phyloP scores from a whole-genome alignment of 2,797 vertebrate genomes.

The Tenualosa thibaudeaui region DNA sequence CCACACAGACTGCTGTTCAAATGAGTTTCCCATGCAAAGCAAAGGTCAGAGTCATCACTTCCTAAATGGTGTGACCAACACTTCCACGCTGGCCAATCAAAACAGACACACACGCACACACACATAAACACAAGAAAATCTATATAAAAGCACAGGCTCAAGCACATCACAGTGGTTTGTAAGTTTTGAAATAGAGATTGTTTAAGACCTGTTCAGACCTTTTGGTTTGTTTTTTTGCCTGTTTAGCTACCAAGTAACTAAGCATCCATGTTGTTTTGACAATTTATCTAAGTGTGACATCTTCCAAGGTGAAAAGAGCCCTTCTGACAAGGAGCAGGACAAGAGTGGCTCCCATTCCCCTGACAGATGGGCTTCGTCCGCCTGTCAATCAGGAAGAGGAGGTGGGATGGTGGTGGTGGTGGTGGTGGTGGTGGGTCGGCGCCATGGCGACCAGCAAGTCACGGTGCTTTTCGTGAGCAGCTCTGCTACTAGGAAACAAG shows the following conservation, averaged over 20 bases:
- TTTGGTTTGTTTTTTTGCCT: not conserved
- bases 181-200: slow-evolving; percentile 20
- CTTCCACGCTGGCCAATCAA: slow-evolving; percentile 61
- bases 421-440: not conserved
- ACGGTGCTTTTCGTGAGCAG: not conserved
- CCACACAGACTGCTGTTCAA: slow-evolving; percentile 54
- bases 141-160: slow-evolving; percentile 15
- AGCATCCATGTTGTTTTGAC: slow-evolving; percentile 55
- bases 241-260: slow-evolving; percentile 47
- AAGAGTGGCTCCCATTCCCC: slow-evolving; percentile 50
- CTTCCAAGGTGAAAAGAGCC: slow-evolving; percentile 52
- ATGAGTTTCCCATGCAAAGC: slow-evolving; percentile 64
- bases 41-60: slow-evolving; percentile 68
- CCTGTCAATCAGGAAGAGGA: slow-evolving; percentile 50
- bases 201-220: not conserved
- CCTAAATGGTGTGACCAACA: slow-evolving; percentile 78
- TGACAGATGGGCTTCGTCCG: slow-evolving; percentile 46
- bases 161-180: slow-evolving; percentile 14
- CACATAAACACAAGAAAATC: not conserved
- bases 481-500: not conserved
- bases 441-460: not conserved
- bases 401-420: slow-evolving; percentile 23
- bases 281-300: slow-evolving; percentile 56
- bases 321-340: slow-evolving; percentile 50
- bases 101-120: slow-evolving; percentile 22